phyloP scores from a whole-genome alignment of 2,888 invertebrate species.

The Plagodis pulveraria region DNA sequence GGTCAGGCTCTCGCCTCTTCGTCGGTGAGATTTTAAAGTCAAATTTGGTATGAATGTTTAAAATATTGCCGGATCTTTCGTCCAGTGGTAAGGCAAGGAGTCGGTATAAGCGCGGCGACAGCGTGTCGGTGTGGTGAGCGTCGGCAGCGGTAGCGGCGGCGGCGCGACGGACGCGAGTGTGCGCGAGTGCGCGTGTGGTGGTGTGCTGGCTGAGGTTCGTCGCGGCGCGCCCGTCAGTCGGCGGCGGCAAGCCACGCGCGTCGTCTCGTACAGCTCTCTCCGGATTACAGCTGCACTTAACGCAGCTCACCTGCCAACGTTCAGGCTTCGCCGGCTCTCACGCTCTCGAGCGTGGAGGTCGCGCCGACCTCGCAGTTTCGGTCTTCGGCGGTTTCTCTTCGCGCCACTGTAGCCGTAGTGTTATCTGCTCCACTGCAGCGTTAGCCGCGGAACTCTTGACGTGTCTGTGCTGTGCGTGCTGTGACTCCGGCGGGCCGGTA shows the following conservation, averaged over 20 bases:
- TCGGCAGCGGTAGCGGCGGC: slow-evolving; percentile 41
- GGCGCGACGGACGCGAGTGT: slow-evolving; percentile 56
- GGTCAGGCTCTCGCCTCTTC: slow-evolving; percentile 60
- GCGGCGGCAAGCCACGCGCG: slow-evolving; percentile 82
- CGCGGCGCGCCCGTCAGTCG: slow-evolving; percentile 82
- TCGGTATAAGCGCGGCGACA: slow-evolving; percentile 50
- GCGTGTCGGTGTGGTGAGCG: slow-evolving; percentile 55
- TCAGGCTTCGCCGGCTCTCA: slow-evolving; percentile 75
- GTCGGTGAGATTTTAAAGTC: slow-evolving; percentile 78
- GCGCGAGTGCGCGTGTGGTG: slow-evolving; percentile 76
- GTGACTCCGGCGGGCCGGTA: slow-evolving; percentile 69
- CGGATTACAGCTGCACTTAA: slow-evolving; percentile 61
- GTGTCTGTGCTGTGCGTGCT: slow-evolving; percentile 62
- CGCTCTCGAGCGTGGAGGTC: slow-evolving; percentile 79
- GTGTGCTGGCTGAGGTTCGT: slow-evolving; percentile 68
- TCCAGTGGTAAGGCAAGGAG: slow-evolving; percentile 48
- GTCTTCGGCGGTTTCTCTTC: slow-evolving; percentile 64
- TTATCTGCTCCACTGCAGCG: slow-evolving; percentile 56
- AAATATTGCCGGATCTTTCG: slow-evolving; percentile 71
- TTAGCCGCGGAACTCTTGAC: slow-evolving; percentile 60
- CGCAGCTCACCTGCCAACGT: slow-evolving; percentile 69
- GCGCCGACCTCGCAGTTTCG: slow-evolving; percentile 67
- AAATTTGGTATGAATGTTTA: slow-evolving; percentile 78
- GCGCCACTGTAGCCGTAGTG: slow-evolving; percentile 40
- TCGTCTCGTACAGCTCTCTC: slow-evolving; percentile 72